Conservation (phyloP, 1,140 invertebrate genomes). For the Lanistes nyassanus region DNA sequence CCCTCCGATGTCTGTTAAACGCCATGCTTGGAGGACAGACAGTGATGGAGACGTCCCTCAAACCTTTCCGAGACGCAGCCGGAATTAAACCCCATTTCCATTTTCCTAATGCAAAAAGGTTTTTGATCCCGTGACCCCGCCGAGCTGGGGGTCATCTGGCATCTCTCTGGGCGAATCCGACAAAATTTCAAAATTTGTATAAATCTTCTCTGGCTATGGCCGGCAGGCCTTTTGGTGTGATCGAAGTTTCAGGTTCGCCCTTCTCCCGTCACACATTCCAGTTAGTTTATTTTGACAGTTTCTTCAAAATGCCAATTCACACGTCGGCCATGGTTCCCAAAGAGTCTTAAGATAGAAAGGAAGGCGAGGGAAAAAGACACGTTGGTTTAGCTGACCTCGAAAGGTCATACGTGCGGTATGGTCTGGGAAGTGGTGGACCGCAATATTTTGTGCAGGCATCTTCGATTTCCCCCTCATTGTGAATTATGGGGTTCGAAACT, state of each 20-base stretch:
- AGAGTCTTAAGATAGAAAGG: not conserved
- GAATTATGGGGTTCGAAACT: constrained; percentile 2
- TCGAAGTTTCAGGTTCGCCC: constrained; percentile 12
- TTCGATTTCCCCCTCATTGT: not conserved
- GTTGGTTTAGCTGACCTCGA: not conserved
- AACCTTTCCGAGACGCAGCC: not conserved
- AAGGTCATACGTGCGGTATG: not conserved
- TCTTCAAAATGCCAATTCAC: constrained; percentile 18
- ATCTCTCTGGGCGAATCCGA: not conserved
- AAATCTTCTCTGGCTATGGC: constrained; percentile 16
- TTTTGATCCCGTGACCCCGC: constrained; percentile 23
- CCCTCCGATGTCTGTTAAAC: not conserved
- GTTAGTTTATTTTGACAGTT: constrained; percentile 18
- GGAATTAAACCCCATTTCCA: constrained; percentile 18
- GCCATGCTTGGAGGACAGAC: not conserved
- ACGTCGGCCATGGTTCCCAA: not conserved
- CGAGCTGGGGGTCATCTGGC: not conserved
- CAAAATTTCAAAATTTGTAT: constrained; percentile 6
- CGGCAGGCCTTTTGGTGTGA: not conserved
- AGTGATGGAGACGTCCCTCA: not conserved
- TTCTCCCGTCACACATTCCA: not conserved
- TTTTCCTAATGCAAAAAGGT: constrained; percentile 27
- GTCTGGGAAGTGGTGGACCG: constrained; percentile 7
- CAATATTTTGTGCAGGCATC: not conserved
- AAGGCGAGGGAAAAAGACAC: not conserved